A percentile compares a stretch with the other conserved stretches of the same genome.
phyloP scores from a whole-genome alignment of 2,888 invertebrate genomes.

The Tanytarsus gracilentus region DNA sequence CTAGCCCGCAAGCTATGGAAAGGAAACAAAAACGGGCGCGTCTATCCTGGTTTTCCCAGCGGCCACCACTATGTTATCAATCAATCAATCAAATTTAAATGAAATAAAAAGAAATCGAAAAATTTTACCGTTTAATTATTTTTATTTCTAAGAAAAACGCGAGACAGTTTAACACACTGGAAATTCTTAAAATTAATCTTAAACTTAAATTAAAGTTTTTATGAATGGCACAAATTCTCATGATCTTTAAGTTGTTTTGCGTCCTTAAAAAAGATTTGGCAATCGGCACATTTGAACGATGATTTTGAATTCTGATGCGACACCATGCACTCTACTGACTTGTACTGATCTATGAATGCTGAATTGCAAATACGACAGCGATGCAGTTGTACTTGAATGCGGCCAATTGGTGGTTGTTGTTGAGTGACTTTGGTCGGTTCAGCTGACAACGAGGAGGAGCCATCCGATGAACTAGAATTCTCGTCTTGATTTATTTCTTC shows the following conservation, averaged over 20 bases:
- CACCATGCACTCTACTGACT: constrained; percentile 28
- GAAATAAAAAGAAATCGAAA: no score
- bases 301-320: constrained; percentile 24
- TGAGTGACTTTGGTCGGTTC: background rate
- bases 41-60: no score
- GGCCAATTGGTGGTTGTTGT: constrained; percentile 1
- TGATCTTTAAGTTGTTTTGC: constrained; percentile 29
- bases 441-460: background rate
- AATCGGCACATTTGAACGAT: constrained; percentile 21
- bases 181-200: no score
- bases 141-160: no score
- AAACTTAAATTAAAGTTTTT: background rate
- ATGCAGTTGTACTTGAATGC: constrained; percentile 20
- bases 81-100: no score
- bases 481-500: background rate
- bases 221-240: constrained; percentile 29
- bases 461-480: background rate
- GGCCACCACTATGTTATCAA: no score
- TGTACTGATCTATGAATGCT: constrained; percentile 13
- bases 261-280: constrained; percentile 29
- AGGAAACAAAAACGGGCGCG: no score
- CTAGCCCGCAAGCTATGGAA: no score
- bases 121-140: no score
- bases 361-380: constrained; percentile 28
- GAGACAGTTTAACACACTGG: no score